Base-by-base conservation (phyloP, 1,140 invertebrate genomes). In the Drosophila lini region DNA sequence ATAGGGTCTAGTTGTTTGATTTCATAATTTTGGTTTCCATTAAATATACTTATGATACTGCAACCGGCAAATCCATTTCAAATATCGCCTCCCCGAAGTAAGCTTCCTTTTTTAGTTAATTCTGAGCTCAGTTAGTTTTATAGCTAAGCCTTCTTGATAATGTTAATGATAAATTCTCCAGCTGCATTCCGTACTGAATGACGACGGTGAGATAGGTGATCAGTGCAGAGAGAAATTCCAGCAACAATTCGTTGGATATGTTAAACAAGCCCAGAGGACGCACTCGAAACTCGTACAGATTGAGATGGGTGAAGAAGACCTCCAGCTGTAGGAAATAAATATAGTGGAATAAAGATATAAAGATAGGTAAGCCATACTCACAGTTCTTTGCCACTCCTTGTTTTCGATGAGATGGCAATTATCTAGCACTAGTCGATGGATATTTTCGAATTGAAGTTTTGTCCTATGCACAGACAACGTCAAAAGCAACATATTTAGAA, bases 161-260 rank as follows among this genome's bases (percentile, higher is more conserved):
- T 3, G 5, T 11, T 13, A 19, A 3, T 3, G 19, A 22, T 22
- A 32, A 28, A 31, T 0, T 8, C 0, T 19, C 8, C 25, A 19
- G 36, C 5, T 82, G 60, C 50, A 70, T 60, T n/a, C 31, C 31
- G 15, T 61, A 75, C 50, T 83, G 80, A 19, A 83, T 19, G 4
- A 81, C 45, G n/a, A 71, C 68, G 7, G 62, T 79, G 9, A 81
- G 44, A 31, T 81, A 83, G 44, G 75, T 79, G 40, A 79, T 19
- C 55, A 83, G 13, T 2, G 55, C 65, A 3, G 80, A 83, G 3
- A 83, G 22, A 44, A 75, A 83, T n/a, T 68, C 28, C 56, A 81
- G 31, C 3, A 81, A 68, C 10, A 83, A 38, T 40, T 76, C 55
- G 22, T 83, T 83, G 13, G 79, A 79, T 5, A 83, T 57, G 8